A percentile compares a stretch with the other conserved stretches of the same genome.
Evolutionary conservation across 1,140 invertebrate genomes (phyloP).

Genomic region (Elymnias hypermnestra): DNA sequence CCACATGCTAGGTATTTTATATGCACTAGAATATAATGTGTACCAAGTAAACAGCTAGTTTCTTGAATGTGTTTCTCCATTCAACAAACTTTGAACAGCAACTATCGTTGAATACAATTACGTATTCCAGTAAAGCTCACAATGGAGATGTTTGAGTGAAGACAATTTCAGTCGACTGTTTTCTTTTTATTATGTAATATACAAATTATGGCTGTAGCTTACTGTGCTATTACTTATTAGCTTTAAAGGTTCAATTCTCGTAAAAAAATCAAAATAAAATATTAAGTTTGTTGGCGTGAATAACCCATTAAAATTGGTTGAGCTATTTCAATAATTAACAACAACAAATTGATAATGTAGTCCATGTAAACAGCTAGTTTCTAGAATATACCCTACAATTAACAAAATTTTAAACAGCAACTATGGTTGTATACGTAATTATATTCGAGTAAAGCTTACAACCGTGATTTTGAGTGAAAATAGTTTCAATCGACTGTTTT

Average conservation of each 20-base stretch:
- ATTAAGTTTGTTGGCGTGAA: too few species aligned
- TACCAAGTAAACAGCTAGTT: constrained; percentile 18
- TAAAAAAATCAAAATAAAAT: constrained; percentile 15
- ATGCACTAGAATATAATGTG: constrained; percentile 19
- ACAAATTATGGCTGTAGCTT: too few species aligned
- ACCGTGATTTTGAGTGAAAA: constrained; percentile 9
- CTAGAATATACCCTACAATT: constrained; percentile 20
- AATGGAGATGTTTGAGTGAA: constrained; percentile 11
- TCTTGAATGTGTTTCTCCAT: constrained; percentile 24
- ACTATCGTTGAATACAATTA: constrained; percentile 10
- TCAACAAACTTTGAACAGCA: constrained; percentile 23
- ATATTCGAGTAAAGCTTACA: constrained; percentile 8
- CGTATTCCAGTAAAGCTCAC: constrained; percentile 8
- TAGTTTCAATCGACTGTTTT: neutral
- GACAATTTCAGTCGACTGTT: neutral
- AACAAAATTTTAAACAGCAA: constrained; percentile 23
- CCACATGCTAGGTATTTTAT: constrained; percentile 16
- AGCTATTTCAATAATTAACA: too few species aligned
- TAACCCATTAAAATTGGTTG: too few species aligned
- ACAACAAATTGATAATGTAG: too few species aligned
- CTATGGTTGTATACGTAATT: constrained; percentile 7
- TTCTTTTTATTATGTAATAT: neutral
- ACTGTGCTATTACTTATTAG: too few species aligned
- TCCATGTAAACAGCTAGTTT: constrained; percentile 17
- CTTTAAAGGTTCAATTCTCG: too few species aligned